Conservation (phyloP, 1,140 invertebrate genomes). For the Caenorhabditis brenneri region DNA sequence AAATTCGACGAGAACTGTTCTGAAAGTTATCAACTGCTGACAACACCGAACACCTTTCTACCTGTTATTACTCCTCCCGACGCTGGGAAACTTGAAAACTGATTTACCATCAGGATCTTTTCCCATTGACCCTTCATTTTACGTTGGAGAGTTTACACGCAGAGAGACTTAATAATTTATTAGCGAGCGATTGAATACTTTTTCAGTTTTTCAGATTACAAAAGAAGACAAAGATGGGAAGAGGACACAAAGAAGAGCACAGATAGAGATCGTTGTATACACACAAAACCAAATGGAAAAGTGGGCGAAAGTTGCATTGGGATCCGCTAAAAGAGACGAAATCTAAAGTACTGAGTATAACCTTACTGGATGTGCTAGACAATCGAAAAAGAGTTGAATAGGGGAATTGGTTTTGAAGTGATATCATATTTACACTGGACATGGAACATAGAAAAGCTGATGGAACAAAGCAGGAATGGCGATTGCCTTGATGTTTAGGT, state of each 20-base stretch:
- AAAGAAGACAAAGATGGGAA: neutral
- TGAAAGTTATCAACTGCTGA: neutral
- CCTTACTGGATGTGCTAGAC: neutral
- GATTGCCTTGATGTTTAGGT: neutral
- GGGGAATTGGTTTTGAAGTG: neutral
- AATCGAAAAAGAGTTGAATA: neutral
- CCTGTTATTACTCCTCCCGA: too few relatives aligned
- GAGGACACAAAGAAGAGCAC: constrained; percentile 11
- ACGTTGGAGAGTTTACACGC: too few relatives aligned
- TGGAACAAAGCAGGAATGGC: neutral
- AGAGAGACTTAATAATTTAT: too few relatives aligned
- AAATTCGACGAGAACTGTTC: constrained; percentile 3
- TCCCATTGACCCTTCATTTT: too few relatives aligned
- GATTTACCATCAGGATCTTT: too few relatives aligned
- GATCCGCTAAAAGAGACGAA: neutral
- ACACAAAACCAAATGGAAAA: neutral
- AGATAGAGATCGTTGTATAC: constrained; percentile 30
- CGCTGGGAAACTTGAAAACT: too few relatives aligned
- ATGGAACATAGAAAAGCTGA: neutral
- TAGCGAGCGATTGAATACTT: too few relatives aligned
- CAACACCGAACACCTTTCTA: too few relatives aligned
- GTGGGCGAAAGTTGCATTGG: neutral
- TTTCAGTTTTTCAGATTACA: neutral
- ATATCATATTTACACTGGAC: constrained; percentile 26
- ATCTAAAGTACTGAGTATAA: neutral